Evolutionary conservation across 2,113 vertebrate species (phyloP), one percentile per base, ranked within the genome.

Genomic region (Cromileptes altivelis): DNA sequence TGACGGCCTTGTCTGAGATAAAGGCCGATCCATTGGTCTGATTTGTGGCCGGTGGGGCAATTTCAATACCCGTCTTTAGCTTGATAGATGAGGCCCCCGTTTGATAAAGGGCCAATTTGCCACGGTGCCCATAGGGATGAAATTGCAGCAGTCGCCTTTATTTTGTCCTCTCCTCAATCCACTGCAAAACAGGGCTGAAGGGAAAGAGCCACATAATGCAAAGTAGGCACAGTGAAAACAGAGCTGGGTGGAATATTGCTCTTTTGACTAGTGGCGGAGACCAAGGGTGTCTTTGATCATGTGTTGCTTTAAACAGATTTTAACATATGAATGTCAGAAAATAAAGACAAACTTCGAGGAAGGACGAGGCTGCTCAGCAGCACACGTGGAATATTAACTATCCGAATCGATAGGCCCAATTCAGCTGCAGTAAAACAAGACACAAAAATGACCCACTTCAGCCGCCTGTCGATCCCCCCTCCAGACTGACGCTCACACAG

Each of bases 101-200:
- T 95, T 96, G 95, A 95, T 94, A 94, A 95, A 95, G 93, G 90
- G 93, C 94, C 94, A 95, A 95, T 94, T 94, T 95, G 92, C 94
- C 85, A 90, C 49, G 74, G 92, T 91, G 92, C 88, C 89, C 93
- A 94, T 86, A 91, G 93, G 89, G 90, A 94, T 93, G 86, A 89
- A 95, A 95, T 91, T 95, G 94, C 92, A 88, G 92, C 82, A 84
- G 86, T 94, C 85, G 91, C 90, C 91, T 95, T 94, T 94, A 93
- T 94, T 94, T 92, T 91, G 91, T 91, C 88, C 87, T 89, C 86
- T 89, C 87, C 83, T 91, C 92, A 85, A 89, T 94, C 87, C 76
- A 89, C 81, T 84, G 74, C 70, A 89, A 90, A 94, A 86, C 77
- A 87, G 85, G 75, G 60, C 76, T 67, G 58, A 52, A 64, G 27